Conservation (phyloP, 2,888 invertebrate genomes). For the Parnassius glacialis region DNA sequence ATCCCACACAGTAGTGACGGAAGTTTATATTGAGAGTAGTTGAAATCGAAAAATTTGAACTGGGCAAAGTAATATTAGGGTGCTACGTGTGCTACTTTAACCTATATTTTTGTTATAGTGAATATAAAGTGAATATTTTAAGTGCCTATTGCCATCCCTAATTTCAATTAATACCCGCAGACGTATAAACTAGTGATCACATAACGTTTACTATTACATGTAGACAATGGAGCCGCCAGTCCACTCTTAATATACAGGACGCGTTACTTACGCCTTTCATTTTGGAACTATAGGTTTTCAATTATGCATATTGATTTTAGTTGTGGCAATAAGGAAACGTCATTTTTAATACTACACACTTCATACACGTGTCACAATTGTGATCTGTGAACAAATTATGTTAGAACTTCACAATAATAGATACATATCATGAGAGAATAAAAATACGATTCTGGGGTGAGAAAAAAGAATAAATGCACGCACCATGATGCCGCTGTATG, state of each 20-base stretch:
- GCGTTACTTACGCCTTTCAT: constrained; percentile 13
- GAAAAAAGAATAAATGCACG: too few relatives aligned
- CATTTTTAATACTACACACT: constrained; percentile 51
- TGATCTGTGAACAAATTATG: too few relatives aligned
- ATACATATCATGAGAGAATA: too few relatives aligned
- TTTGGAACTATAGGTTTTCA: constrained; percentile 41
- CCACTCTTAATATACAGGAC: background rate
- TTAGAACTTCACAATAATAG: too few relatives aligned
- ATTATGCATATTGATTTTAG: constrained; percentile 51
- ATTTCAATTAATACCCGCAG: background rate
- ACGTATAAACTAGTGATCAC: background rate
- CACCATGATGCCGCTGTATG: too few relatives aligned
- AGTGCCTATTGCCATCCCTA: constrained; percentile 6
- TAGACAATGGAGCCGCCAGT: constrained; percentile 10
- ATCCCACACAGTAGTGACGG: constrained; percentile 48
- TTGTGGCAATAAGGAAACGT: constrained; percentile 57
- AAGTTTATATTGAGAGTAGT: constrained; percentile 64
- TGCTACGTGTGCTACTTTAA: constrained; percentile 37
- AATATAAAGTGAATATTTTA: constrained; percentile 28
- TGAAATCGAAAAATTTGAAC: constrained; percentile 65
- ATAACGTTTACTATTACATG: background rate
- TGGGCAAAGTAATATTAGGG: constrained; percentile 57
- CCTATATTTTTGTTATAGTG: constrained; percentile 35
- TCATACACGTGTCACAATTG: too few relatives aligned
- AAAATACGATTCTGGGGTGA: too few relatives aligned